Evolutionary conservation across 1,140 invertebrate genomes (phyloP).

Genomic region (Drosophila suzukii): DNA sequence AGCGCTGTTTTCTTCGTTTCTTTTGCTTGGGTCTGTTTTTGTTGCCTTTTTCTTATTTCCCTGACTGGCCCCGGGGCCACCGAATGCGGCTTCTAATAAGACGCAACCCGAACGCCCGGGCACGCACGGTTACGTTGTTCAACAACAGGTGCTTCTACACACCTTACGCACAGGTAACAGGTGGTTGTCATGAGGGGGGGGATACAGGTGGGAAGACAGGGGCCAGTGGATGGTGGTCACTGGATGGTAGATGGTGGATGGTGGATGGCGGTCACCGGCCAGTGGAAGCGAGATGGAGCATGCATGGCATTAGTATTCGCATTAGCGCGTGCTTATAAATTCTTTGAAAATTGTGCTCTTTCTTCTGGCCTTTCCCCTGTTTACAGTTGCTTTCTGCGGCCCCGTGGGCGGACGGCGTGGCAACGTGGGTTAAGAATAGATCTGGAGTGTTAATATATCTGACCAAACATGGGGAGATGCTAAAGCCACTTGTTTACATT

Average conservation of each 20-base stretch:
- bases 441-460: constrained; percentile 31
- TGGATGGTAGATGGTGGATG: background rate
- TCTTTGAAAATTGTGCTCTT: constrained; percentile 60
- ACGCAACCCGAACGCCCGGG: constrained; percentile 47
- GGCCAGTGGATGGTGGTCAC: constrained; percentile 7
- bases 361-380: constrained; percentile 31
- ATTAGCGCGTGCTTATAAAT: constrained; percentile 78
- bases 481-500: constrained; percentile 21
- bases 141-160: constrained; percentile 63
- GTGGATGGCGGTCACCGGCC: background rate
- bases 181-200: background rate
- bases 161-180: constrained; percentile 20
- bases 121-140: constrained; percentile 61
- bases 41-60: constrained; percentile 49
- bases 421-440: constrained; percentile 41
- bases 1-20: constrained; percentile 22
- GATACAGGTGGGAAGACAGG: background rate
- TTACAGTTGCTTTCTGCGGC: constrained; percentile 35
- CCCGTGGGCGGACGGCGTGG: constrained; percentile 39
- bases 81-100: constrained; percentile 65
- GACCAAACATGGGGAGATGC: constrained; percentile 14
- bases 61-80: constrained; percentile 34
- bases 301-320: constrained; percentile 56
- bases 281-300: constrained; percentile 4
- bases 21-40: constrained; percentile 24